Percentiles rank a stretch among this genome's conserved stretches.
These are phyloP conservation scores for Toxostoma redivivum DNA, from an alignment of 2,113 vertebrate species.

Conservation along the genomic window DNA sequence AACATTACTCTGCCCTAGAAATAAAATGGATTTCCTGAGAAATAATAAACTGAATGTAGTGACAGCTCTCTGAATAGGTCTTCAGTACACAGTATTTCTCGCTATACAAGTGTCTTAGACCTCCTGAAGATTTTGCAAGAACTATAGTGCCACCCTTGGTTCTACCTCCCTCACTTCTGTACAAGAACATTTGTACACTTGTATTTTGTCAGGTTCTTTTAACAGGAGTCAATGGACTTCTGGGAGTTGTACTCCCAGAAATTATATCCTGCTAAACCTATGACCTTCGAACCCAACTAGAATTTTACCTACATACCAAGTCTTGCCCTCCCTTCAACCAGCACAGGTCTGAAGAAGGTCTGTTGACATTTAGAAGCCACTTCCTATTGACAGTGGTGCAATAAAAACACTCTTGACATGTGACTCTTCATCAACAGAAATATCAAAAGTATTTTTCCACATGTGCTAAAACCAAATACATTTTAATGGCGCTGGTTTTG, in stretches of 20 bases:
- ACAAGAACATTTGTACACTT: not conserved
- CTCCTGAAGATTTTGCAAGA: not conserved
- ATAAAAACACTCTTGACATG: not conserved
- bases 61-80: not conserved
- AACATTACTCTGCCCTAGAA: not conserved
- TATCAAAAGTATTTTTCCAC: slow-evolving; percentile 2
- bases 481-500: not conserved
- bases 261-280: slow-evolving; percentile 71
- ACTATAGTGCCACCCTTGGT: not conserved
- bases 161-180: not conserved
- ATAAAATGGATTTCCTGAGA: not conserved
- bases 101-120: not conserved
- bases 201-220: not conserved
- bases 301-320: not conserved
- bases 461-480: not conserved
- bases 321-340: not conserved
- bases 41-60: not conserved
- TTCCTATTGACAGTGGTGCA: not conserved
- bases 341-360: not conserved
- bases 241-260: slow-evolving; percentile 36
- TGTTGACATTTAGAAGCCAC: not conserved
- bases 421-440: not conserved
- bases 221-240: not conserved
- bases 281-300: not conserved
- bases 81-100: not conserved